phyloP scores from a whole-genome alignment of 35 echinoderm and acorn worm genomes.

The Lytechinus pictus region DNA sequence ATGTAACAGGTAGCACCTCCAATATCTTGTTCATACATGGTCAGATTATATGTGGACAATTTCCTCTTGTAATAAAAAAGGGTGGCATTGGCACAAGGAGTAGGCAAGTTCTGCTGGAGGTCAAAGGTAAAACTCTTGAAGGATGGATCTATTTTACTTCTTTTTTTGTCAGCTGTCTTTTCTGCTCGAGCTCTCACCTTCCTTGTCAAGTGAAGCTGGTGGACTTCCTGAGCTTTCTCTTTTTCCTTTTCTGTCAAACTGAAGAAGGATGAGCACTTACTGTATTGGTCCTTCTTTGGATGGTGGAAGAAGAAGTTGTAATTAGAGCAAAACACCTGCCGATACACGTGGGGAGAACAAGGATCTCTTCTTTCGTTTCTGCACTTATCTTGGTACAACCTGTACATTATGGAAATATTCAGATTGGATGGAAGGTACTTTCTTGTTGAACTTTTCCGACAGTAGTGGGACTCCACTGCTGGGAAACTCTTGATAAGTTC shows the following conservation, averaged over 20 bases:
- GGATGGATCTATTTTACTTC: background rate
- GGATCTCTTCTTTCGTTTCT: background rate
- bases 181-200: slow-evolving; percentile 37
- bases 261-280: background rate
- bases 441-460: background rate
- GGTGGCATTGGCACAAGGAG: slow-evolving; percentile 30
- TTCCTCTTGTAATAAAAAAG: slow-evolving; percentile 59
- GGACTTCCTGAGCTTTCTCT: background rate
- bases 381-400: no score
- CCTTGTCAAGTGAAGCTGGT: background rate
- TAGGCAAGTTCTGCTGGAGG: slow-evolving; percentile 36
- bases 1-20: background rate
- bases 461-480: background rate
- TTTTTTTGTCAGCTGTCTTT: slow-evolving; percentile 44
- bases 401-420: no score
- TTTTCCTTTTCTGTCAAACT: background rate
- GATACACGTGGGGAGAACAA: background rate
- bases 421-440: background rate
- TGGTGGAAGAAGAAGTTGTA: slow-evolving; percentile 42
- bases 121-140: slow-evolving; percentile 51
- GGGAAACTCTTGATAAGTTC: background rate
- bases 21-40: slow-evolving; percentile 10
- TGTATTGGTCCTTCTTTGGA: slow-evolving; percentile 56
- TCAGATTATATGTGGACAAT: slow-evolving; percentile 39
- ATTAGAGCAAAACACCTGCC: background rate